Conservation (phyloP, 2,888 invertebrate species). For the Omphaloscelis lunosa region DNA sequence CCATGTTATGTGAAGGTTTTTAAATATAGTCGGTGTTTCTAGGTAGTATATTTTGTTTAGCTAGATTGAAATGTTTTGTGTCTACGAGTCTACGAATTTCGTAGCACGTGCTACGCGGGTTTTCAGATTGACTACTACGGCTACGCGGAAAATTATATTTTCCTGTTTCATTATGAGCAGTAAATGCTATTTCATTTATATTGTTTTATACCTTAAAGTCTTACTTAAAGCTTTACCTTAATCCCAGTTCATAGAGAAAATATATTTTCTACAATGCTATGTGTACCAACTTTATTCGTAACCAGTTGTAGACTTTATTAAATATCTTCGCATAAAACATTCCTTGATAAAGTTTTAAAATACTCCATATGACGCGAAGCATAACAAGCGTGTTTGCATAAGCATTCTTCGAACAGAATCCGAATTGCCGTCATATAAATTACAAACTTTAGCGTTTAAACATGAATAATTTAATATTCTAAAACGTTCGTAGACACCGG, state of each 20-base stretch:
- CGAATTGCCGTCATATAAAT: slow-evolving; percentile 54
- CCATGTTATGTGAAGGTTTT: slow-evolving; percentile 3
- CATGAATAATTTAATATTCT: slow-evolving; percentile 63
- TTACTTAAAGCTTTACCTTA: background rate
- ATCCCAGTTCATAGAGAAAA: slow-evolving; percentile 13
- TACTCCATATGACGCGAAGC: slow-evolving; percentile 42
- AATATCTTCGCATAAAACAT: slow-evolving; percentile 56
- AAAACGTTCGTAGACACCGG: slow-evolving; percentile 38
- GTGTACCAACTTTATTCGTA: slow-evolving; percentile 22
- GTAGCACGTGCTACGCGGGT: slow-evolving; percentile 40
- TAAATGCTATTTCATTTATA: background rate
- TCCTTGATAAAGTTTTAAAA: slow-evolving; percentile 53
- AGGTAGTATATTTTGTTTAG: background rate
- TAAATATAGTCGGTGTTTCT: background rate
- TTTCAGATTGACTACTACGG: slow-evolving; percentile 16
- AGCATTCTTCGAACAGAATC: slow-evolving; percentile 54
- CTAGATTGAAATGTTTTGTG: background rate
- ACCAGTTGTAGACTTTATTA: slow-evolving; percentile 45
- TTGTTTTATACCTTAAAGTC: too few species aligned
- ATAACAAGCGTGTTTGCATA: slow-evolving; percentile 45
- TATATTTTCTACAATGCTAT: slow-evolving; percentile 16
- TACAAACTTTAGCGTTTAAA: slow-evolving; percentile 55
- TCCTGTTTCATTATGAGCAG: background rate
- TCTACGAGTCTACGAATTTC: slow-evolving; percentile 33
- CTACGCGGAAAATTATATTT: background rate